Evolutionary conservation across 2,797 vertebrate genomes (phyloP).

Genomic region (Cirrhinus molitorella): DNA sequence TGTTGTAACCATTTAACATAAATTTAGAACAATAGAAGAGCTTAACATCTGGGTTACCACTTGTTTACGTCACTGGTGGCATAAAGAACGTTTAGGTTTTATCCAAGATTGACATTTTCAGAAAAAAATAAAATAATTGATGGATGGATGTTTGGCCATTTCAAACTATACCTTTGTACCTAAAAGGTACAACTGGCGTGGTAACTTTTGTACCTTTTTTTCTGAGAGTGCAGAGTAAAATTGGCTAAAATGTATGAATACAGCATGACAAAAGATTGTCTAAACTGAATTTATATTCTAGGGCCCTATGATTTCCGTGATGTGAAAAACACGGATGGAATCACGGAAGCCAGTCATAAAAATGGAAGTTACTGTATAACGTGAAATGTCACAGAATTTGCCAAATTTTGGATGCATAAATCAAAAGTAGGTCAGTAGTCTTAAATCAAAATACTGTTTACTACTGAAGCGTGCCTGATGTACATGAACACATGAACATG

Average conservation of each 20-base stretch:
- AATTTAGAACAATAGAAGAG: constrained; percentile 62
- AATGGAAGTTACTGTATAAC: no score
- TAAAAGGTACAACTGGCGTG: neutral
- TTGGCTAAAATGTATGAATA: neutral
- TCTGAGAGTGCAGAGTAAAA: neutral
- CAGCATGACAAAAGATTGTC: neutral
- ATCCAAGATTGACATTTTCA: neutral
- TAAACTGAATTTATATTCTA: no score
- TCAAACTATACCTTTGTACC: neutral
- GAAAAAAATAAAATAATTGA: neutral
- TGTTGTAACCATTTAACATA: constrained; percentile 61
- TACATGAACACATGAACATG: no score
- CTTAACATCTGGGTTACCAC: constrained; percentile 42
- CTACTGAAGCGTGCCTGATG: no score
- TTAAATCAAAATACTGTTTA: no score
- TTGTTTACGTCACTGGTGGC: neutral
- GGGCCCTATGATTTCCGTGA: no score
- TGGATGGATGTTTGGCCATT: neutral
- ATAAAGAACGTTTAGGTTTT: neutral
- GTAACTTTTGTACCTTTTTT: neutral
- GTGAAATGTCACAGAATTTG: no score
- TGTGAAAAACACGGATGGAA: no score
- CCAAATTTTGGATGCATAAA: no score
- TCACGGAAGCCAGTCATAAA: no score
- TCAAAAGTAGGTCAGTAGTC: no score